Conservation (phyloP, 2,797 vertebrate genomes). For the Tauraco hartlaubi region DNA sequence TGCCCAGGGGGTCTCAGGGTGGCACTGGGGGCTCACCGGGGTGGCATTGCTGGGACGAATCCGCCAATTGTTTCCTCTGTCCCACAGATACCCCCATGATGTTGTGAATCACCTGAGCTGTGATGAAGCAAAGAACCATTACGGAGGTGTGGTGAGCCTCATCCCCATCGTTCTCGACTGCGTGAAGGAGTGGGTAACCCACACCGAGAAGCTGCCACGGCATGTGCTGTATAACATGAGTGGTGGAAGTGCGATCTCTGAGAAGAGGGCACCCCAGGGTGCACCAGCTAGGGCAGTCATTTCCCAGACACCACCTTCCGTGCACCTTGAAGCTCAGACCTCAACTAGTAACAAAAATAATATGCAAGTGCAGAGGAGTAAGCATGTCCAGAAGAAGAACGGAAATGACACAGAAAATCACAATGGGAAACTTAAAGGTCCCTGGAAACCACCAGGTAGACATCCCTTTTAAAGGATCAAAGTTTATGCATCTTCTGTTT, state of each 20-base stretch:
- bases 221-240: constrained; percentile 49
- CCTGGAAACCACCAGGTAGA: constrained; percentile 84
- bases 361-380: background rate
- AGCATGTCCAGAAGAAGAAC: background rate
- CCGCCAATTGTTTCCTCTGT: background rate
- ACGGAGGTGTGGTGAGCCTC: constrained; percentile 85
- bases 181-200: constrained; percentile 72
- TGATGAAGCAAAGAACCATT: constrained; percentile 81
- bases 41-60: background rate
- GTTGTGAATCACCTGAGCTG: constrained; percentile 85
- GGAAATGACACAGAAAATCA: background rate
- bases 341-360: background rate
- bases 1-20: background rate
- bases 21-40: background rate
- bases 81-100: constrained; percentile 82
- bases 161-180: constrained; percentile 81
- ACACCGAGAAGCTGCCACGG: constrained; percentile 68
- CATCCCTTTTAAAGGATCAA: constrained; percentile 29
- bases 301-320: background rate
- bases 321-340: background rate
- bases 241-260: background rate
- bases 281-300: background rate
- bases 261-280: background rate
- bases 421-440: constrained; percentile 45
- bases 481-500: background rate